A percentile compares a stretch with the other conserved stretches of the same genome.
Evolutionary conservation across 1,140 invertebrate genomes (phyloP).

Genomic region (Aradophagus sp.): DNA sequence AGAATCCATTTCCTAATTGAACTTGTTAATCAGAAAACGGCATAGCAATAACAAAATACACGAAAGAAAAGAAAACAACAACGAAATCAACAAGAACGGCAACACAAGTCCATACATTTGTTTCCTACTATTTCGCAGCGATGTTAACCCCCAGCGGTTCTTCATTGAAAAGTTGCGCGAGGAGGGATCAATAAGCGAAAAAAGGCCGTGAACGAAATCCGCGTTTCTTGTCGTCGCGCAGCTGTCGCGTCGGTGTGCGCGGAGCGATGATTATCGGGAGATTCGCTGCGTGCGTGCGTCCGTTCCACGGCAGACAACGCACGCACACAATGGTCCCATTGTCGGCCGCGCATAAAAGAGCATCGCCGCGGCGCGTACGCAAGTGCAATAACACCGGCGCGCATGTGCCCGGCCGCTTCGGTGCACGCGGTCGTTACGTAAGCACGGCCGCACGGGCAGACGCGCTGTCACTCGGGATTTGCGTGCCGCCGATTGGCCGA

Average conservation of each 20-base stretch:
- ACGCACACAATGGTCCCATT: constrained; percentile 33
- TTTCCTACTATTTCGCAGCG: too few relatives aligned
- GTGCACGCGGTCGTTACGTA: constrained; percentile 51
- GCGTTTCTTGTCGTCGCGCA: constrained; percentile 3
- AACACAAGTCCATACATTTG: too few relatives aligned
- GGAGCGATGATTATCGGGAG: constrained; percentile 36
- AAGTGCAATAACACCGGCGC: constrained; percentile 46
- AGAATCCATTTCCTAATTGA: too few relatives aligned
- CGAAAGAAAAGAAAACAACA: too few relatives aligned
- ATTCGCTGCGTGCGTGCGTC: constrained; percentile 8
- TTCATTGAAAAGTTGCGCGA: too few relatives aligned
- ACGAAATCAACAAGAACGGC: too few relatives aligned
- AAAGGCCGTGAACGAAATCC: background rate
- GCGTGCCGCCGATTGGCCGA: constrained; percentile 28
- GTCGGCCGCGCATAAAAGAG: constrained; percentile 43
- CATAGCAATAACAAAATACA: too few relatives aligned
- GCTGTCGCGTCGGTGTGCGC: constrained; percentile 15
- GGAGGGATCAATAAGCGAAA: too few relatives aligned
- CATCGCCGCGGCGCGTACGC: constrained; percentile 38
- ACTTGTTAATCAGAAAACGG: too few relatives aligned
- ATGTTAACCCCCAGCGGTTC: too few relatives aligned
- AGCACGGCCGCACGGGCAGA: constrained; percentile 23
- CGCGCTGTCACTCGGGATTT: constrained; percentile 36
- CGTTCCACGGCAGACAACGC: constrained; percentile 20
- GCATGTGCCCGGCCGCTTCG: constrained; percentile 34